Evolutionary conservation across 1,140 invertebrate genomes (phyloP).

Genomic region (Drosophila santomea): DNA sequence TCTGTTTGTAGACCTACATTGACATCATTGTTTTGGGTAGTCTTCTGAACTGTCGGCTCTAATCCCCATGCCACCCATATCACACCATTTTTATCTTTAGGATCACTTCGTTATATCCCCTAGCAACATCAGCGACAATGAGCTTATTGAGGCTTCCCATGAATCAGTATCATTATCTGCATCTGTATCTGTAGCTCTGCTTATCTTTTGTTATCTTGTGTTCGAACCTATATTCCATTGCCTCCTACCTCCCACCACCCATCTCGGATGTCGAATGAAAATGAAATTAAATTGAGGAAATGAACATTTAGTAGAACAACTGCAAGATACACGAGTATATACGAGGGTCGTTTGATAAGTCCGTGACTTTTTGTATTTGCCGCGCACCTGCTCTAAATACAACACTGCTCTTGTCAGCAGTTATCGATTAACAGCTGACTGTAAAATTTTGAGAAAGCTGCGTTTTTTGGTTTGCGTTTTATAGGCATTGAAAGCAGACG

Average conservation of each 20-base stretch:
- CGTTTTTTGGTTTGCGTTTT: too few relatives aligned
- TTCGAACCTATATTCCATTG: slow-evolving; percentile 11
- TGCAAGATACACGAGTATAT: slow-evolving; percentile 24
- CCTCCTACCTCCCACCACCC: slow-evolving; percentile 2
- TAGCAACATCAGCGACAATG: slow-evolving; percentile 16
- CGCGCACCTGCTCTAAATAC: too few relatives aligned
- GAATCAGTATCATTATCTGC: slow-evolving; percentile 20
- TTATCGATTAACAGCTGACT: too few relatives aligned
- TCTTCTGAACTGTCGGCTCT: neutral
- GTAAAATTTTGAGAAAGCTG: too few relatives aligned
- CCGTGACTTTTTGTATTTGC: too few relatives aligned
- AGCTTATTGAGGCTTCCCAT: neutral
- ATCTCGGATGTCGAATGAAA: slow-evolving; percentile 44
- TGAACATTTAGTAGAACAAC: slow-evolving; percentile 71
- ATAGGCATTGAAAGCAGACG: too few relatives aligned
- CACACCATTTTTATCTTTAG: slow-evolving; percentile 34
- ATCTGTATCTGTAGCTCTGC: slow-evolving; percentile 25
- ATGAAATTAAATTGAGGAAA: slow-evolving; percentile 77
- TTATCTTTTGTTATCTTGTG: slow-evolving; percentile 30
- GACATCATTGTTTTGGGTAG: neutral
- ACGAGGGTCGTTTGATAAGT: too few relatives aligned
- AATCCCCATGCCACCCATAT: slow-evolving; percentile 19
- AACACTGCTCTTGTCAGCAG: too few relatives aligned
- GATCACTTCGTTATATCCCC: slow-evolving; percentile 22
- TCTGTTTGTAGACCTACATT: neutral